These are phyloP conservation scores for Danaus chrysippus DNA, from an alignment of 2,888 invertebrate genomes.

Conservation along the genomic window DNA sequence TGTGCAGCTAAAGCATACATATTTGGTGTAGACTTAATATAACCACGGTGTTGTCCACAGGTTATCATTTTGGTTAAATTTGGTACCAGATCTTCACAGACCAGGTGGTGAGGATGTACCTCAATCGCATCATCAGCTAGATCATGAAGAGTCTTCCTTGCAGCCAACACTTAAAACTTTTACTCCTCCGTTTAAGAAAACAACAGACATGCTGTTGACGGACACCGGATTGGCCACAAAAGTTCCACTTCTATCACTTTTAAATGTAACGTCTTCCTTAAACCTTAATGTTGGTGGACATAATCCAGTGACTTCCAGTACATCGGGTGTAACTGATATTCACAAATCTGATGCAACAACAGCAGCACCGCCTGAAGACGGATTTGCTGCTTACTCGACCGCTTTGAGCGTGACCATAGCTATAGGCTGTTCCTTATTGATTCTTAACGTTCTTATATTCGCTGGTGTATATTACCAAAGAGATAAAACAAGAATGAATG, in stretches of 20 bases:
- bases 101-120: constrained; percentile 93
- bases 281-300: constrained; percentile 65
- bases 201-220: constrained; percentile 71
- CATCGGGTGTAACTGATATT: constrained; percentile 49
- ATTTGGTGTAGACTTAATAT: background rate
- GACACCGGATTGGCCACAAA: constrained; percentile 65
- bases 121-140: constrained; percentile 89
- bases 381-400: constrained; percentile 93
- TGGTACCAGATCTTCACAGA: constrained; percentile 94
- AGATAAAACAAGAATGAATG: constrained; percentile 87
- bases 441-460: constrained; percentile 95
- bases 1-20: constrained; percentile 1
- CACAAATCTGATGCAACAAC: constrained; percentile 71
- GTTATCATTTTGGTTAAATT: constrained; percentile 95
- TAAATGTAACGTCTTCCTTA: constrained; percentile 66
- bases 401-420: constrained; percentile 96
- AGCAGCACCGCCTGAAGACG: constrained; percentile 86
- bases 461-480: constrained; percentile 96
- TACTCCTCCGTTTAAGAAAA: constrained; percentile 76
- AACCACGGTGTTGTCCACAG: constrained; percentile 54
- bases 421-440: constrained; percentile 94
- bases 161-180: constrained; percentile 78
- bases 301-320: constrained; percentile 61
- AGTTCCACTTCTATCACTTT: constrained; percentile 57
- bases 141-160: constrained; percentile 83